Base-by-base conservation (phyloP, 2,797 vertebrate species). In the Esox lucius region DNA sequence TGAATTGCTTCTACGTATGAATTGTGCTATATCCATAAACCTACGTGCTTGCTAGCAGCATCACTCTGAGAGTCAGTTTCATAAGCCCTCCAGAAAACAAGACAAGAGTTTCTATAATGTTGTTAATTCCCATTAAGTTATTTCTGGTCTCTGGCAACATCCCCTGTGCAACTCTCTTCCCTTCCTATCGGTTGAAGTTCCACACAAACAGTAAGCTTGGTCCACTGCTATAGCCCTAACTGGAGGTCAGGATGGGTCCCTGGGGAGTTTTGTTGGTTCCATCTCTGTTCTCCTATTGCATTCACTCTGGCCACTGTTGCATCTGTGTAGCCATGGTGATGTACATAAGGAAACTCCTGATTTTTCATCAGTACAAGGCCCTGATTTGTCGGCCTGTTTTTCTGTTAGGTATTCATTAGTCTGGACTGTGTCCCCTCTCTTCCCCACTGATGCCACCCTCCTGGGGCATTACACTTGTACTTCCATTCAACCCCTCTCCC, bases 281-380 rank as follows among this genome's bases (percentile, higher is more conserved):
- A 75, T 87, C 87, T 91, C 84, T 84, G 84, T 89, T 88, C 86
- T 85, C 88, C 89, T 87, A 85, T 87, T 87, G 81, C 82, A 86
- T 89, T 89, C 85, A 78, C 9, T 81, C 76, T 78, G 85, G 83
- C 86, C 87, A 83, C 84, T 84, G 87, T 86, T 87, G 88, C 91
- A 88, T 90, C 86, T 83, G 84, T 68, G 90, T 91, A 86, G 82
- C 91, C 90, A 92, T 91, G 91, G 91, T 67, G 83, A 93, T 73
- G 84, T 85, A 88, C 87, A 89, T 91, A 90, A 89, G 89, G 85
- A 91, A 90, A 91, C 87, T 92, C 88, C 90, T 91, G 87, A 92
- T 86, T 91, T 91, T 93, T 93, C 91, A 91, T 92, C 85, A 87
- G 72, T 80, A 81, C n/a, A 71, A 81, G 1, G 84, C 12, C 78